Evolutionary conservation across 2,113 vertebrate species (phyloP), one percentile per base, ranked within the genome.

Genomic region (Zosterops hypoxanthus): DNA sequence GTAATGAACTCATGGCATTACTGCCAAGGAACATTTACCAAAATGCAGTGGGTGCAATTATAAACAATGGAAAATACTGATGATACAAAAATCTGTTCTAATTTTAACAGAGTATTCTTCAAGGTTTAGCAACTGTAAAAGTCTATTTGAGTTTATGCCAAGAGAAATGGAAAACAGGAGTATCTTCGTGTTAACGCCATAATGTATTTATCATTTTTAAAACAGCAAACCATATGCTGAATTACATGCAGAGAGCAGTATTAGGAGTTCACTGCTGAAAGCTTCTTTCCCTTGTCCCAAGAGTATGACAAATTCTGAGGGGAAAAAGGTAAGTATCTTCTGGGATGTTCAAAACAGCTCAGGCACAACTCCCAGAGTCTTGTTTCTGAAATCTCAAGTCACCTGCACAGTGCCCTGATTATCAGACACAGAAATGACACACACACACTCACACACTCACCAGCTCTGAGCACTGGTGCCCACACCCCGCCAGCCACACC

Each of bases 1-100:
- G 81, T 57, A 28, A 82, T 2, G 71, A 80, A 80, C 77, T 61
- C 68, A 21, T 4, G 61, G 66, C 65, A 49, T 41, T 36, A 63
- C 68, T 73, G 75, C 94, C 93, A 95, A 91, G 66, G 77, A 84
- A 85, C 93, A 69, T 69, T 49, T 84, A 94, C 73, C 91, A 89
- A 95, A 87, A 72, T 11, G 90, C 92, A 93, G 3, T 28, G 84
- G 91, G 34, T 76, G 39, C 63, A 85, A 28, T 59, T 47, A 88
- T 86, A 95, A 95, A 94, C 94, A 94, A 87, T 77, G 94, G 91
- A 95, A 95, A 94, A 96, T 26, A 95, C 46, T 31, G 50, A 72
- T 12, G 82, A 92, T 63, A 88, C 47, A 72, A 60, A 86, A 94
- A 82, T 49, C 42, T 85, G 78, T 87, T 95, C 91, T 96, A 80